phyloP scores from a whole-genome alignment of 2,888 invertebrate species.

The Coleophora deauratella region DNA sequence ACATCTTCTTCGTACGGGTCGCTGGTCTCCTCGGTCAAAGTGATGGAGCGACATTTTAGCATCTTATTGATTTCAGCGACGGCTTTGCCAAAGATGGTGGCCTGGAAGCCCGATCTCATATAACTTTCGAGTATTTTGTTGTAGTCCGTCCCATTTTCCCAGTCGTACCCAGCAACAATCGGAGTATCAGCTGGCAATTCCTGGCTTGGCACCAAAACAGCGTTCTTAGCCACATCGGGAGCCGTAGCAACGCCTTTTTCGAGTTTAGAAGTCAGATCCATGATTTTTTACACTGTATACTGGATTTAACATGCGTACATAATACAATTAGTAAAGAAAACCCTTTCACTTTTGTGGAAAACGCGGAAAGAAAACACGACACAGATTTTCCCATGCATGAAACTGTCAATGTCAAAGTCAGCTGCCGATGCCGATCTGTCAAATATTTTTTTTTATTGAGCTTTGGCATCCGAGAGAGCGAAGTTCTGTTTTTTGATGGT shows the following conservation, averaged over 20 bases:
- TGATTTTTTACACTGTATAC: conserved; percentile 15
- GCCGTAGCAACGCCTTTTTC: conserved; percentile 39
- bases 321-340: not conserved
- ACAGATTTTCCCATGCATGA: not conserved
- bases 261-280: conserved; percentile 37
- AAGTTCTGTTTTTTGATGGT: no score
- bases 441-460: no score
- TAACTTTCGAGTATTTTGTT: conserved; percentile 87
- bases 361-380: not conserved
- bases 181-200: conserved; percentile 79
- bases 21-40: conserved; percentile 78
- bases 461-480: no score
- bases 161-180: conserved; percentile 91
- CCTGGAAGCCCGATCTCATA: conserved; percentile 94
- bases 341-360: not conserved
- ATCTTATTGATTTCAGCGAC: conserved; percentile 94
- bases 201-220: conserved; percentile 81
- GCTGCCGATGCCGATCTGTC: not conserved
- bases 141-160: conserved; percentile 92
- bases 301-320: not conserved
- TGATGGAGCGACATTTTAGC: conserved; percentile 82
- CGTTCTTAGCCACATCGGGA: conserved; percentile 76
- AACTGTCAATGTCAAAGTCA: not conserved
- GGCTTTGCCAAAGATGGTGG: conserved; percentile 94
- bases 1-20: conserved; percentile 84